Evolutionary conservation across 2,113 vertebrate genomes (phyloP).

Genomic region (Atlantisia rogersi): DNA sequence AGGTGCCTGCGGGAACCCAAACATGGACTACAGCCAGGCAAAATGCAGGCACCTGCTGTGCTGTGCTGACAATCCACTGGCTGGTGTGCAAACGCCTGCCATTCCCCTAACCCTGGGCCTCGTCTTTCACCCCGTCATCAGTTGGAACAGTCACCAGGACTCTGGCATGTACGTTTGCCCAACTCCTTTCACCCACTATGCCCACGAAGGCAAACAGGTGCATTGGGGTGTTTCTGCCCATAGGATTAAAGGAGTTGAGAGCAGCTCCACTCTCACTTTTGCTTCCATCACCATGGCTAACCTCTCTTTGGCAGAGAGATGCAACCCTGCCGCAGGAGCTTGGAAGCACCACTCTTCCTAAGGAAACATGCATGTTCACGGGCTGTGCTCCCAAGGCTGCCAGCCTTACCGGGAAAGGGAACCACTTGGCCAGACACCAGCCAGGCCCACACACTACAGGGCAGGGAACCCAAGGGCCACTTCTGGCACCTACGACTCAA

Average conservation of each 20-base stretch:
- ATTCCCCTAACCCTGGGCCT: background rate
- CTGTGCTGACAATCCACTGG: background rate
- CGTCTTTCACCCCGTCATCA: background rate
- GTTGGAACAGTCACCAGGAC: background rate
- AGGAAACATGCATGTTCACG: rapidly evolving
- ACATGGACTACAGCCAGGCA: background rate
- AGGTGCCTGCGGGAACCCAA: background rate
- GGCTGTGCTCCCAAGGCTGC: background rate
- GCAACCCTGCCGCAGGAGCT: background rate
- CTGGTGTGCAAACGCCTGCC: background rate
- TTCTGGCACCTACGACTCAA: background rate
- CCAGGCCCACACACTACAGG: rapidly evolving
- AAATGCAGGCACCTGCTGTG: background rate
- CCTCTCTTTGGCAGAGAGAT: background rate
- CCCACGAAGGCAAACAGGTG: rapidly evolving
- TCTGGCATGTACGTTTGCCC: background rate
- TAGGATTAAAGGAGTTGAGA: background rate
- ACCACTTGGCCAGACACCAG: rapidly evolving
- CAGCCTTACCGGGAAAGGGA: background rate
- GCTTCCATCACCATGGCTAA: background rate
- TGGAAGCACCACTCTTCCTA: background rate
- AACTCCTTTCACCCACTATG: background rate
- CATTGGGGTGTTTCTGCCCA: background rate
- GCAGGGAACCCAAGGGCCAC: background rate
- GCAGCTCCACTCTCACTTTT: background rate